Evolutionary conservation across 1,140 invertebrate genomes (phyloP).

Genomic region (Leptinotarsa lineolata): DNA sequence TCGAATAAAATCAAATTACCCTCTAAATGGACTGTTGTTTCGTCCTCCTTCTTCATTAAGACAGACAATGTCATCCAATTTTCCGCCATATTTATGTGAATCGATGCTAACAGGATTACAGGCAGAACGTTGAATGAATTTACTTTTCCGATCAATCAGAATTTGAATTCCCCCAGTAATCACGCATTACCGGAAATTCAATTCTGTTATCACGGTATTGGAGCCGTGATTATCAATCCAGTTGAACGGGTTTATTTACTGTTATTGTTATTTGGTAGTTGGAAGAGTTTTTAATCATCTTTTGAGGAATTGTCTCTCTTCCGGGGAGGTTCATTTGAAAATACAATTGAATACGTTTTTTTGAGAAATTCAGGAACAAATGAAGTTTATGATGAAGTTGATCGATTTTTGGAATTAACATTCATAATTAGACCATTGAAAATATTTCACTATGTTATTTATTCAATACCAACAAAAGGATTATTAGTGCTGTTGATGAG

Average conservation of each 20-base stretch:
- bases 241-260: conserved; percentile 9
- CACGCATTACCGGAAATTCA: conserved; percentile 36
- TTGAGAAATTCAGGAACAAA: too few species aligned
- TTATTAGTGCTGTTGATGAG: too few species aligned
- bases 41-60: conserved; percentile 7
- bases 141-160: conserved; percentile 43
- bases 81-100: conserved; percentile 26
- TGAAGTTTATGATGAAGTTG: too few species aligned
- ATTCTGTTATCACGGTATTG: conserved; percentile 30
- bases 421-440: too few species aligned
- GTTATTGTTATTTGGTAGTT: neutral
- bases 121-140: conserved; percentile 38
- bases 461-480: too few species aligned
- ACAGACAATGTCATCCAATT: conserved; percentile 13
- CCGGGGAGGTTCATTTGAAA: too few species aligned
- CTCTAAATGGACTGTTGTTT: neutral
- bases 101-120: conserved; percentile 40
- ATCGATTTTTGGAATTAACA: too few species aligned
- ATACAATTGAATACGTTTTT: too few species aligned
- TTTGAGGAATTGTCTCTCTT: neutral
- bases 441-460: too few species aligned
- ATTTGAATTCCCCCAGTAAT: conserved; percentile 39
- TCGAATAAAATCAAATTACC: neutral
- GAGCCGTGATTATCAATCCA: conserved; percentile 8
- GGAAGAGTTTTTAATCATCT: neutral